Evolutionary conservation across 2,113 vertebrate genomes (phyloP).

Genomic region (Brevimyrus niger): DNA sequence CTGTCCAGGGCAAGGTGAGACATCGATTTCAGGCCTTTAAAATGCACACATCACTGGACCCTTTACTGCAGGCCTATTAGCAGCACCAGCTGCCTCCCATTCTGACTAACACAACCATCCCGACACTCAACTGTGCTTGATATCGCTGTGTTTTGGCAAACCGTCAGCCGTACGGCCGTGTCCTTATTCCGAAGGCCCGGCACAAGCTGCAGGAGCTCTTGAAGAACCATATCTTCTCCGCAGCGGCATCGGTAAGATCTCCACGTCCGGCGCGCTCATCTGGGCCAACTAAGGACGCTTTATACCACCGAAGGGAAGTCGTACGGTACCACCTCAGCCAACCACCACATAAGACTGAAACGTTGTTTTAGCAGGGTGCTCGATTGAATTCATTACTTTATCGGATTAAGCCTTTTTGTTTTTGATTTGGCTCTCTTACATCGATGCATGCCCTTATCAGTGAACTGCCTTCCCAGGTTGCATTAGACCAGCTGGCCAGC

Average conservation of each 20-base stretch:
- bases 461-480: constrained; percentile 58
- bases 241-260: constrained; percentile 66
- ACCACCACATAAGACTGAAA: not conserved
- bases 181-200: constrained; percentile 64
- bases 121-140: not conserved
- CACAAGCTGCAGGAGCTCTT: constrained; percentile 88
- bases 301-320: not conserved
- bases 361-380: not conserved
- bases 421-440: not conserved
- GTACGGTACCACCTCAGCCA: not conserved
- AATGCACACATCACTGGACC: not conserved
- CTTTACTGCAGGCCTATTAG: not conserved
- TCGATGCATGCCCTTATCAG: not conserved
- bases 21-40: not conserved
- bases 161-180: not conserved
- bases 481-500: constrained; percentile 62
- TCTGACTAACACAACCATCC: not conserved
- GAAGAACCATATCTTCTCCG: constrained; percentile 74
- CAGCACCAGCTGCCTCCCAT: not conserved
- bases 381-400: not conserved
- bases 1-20: too few relatives aligned
- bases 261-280: not conserved
- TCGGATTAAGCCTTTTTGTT: not conserved
- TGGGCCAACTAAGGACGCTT: not conserved
- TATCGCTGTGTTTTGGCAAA: not conserved